Evolutionary conservation across 2,888 invertebrate genomes (phyloP), one percentile per base, ranked within the genome.

Genomic region (Hyposoter didymator): DNA sequence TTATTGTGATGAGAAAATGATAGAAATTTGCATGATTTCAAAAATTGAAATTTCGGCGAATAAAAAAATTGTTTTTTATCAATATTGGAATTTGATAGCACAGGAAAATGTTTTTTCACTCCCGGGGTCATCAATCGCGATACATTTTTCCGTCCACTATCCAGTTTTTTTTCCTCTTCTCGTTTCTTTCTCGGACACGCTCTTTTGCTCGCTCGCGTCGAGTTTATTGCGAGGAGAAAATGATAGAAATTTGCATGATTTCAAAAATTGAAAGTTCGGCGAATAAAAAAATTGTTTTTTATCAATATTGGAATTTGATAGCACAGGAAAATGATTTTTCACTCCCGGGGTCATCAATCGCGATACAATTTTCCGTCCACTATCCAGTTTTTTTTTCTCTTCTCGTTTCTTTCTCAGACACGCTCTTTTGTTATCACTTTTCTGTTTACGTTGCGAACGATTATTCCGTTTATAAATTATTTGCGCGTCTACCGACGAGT

Each of bases 391-490:
- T 14, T 45, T 39, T 73, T 73, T 47, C 28, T 35, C 39, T 73
- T 73, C 55, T 72, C n/a, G 10, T 17, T 66, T 69, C 2, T 59
- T 47, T 19, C 17, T 7, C 67, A 35, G 35, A 39, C 67, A 47
- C 66, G 45, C 62, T 59, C 52, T 76, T 43, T 43, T 39, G 47
- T 62, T 74, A 74, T 75, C 39, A 45, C 14, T 67, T 39, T 19
- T 75, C 64, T 62, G 70, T 62, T 52, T 52, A 32, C 14, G 12
- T 47, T 12, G 52, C 52, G 28, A 4, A 45, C 64, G 70, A 75
- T 76, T 72, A 84, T 78, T 78, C 66, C 67, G 66, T 84, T 78
- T 78, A 75, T 75, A 74, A 82, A 85, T 83, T 83, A 47, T 64
- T 62, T 32, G 69, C 43, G 39, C 64, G 59, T 78, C 82, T 76